These are phyloP conservation scores for Osmoderma eremita DNA, from an alignment of 2,888 invertebrate genomes.

Conservation along the genomic window DNA sequence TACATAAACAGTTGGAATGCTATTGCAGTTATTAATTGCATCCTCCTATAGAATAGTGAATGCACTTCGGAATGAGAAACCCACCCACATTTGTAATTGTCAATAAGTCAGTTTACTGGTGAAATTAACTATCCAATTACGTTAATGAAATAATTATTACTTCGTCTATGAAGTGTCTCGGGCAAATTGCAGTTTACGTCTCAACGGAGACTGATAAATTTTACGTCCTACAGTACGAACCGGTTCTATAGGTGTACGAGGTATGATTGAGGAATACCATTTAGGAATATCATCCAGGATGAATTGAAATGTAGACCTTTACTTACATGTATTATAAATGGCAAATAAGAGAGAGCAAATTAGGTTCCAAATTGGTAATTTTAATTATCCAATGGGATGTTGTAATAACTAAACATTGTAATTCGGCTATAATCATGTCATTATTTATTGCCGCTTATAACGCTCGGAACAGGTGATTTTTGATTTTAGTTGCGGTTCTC, in stretches of 20 bases:
- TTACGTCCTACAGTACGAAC: not conserved
- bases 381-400: no score
- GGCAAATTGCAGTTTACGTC: slow-evolving; percentile 13
- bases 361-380: no score
- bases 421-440: no score
- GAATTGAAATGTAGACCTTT: no score
- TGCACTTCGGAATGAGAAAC: slow-evolving; percentile 5
- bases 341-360: no score
- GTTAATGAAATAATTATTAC: slow-evolving; percentile 33
- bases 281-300: no score
- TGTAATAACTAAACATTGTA: no score
- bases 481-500: no score
- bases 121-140: slow-evolving; percentile 27
- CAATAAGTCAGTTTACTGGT: slow-evolving; percentile 28
- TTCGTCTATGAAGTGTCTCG: slow-evolving; percentile 3
- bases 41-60: slow-evolving; percentile 9
- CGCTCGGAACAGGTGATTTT: no score
- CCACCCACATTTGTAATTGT: not conserved
- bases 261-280: no score
- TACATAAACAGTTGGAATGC: not conserved
- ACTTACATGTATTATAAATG: no score
- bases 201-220: slow-evolving; percentile 17
- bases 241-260: not conserved
- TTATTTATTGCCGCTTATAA: no score
- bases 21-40: slow-evolving; percentile 20